A percentile compares a stretch with the other conserved stretches of the same genome.
Conservation (phyloP, 2,113 vertebrate species). For the Colius striatus region DNA sequence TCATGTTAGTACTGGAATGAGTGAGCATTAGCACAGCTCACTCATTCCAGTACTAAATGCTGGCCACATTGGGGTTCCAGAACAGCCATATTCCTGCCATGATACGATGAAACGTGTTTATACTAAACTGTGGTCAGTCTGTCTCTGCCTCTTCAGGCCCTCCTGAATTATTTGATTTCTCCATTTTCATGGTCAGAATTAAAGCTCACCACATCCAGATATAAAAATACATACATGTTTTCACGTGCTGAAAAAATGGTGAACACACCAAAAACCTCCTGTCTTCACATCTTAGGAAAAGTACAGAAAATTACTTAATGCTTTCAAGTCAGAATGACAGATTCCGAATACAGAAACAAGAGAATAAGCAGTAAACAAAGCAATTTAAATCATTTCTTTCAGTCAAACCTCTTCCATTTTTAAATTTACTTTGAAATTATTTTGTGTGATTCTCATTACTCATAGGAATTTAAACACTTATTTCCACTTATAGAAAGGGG, state of each 20-base stretch:
- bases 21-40: not conserved
- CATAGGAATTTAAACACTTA: not conserved
- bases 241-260: not conserved
- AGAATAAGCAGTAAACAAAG: not conserved
- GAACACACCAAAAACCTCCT: not conserved
- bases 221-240: not conserved
- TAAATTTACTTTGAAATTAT: constrained; percentile 20
- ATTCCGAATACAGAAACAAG: not conserved
- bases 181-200: not conserved
- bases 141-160: not conserved
- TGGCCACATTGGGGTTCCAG: not conserved
- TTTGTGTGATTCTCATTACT: constrained; percentile 7
- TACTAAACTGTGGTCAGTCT: not conserved
- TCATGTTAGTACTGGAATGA: no score
- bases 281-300: not conserved
- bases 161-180: not conserved
- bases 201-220: not conserved
- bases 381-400: not conserved
- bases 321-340: not conserved
- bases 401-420: not conserved
- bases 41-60: not conserved
- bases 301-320: not conserved
- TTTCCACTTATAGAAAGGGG: not conserved
- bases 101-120: not conserved
- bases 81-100: not conserved